Evolutionary conservation across 2,888 invertebrate genomes (phyloP).

Genomic region (Temnothorax ravouxi): DNA sequence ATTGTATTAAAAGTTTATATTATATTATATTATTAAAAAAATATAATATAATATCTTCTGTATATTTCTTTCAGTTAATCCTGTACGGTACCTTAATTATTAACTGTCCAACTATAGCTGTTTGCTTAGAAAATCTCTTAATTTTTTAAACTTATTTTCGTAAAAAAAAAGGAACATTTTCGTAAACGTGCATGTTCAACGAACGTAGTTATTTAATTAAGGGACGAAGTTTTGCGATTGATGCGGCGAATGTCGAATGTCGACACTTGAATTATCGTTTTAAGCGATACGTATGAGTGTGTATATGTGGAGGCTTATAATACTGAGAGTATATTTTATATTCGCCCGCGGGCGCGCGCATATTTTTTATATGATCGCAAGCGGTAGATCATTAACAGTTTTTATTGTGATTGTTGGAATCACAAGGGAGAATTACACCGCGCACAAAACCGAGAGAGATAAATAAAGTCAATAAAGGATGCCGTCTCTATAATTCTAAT

Average conservation of each 20-base stretch:
- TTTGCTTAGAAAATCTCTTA: not conserved
- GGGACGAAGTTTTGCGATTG: constrained; percentile 59
- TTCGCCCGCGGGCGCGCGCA: constrained; percentile 65
- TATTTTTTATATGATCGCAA: constrained; percentile 74
- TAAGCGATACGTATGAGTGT: constrained; percentile 34
- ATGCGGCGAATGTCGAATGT: constrained; percentile 73
- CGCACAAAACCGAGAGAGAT: constrained; percentile 31
- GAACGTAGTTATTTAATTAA: constrained; percentile 66
- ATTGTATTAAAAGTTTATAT: not conserved
- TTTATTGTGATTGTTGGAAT: constrained; percentile 30
- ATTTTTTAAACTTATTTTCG: constrained; percentile 5
- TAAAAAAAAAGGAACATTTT: not conserved
- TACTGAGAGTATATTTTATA: constrained; percentile 76
- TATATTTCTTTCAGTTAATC: not conserved
- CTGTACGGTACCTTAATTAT: not conserved
- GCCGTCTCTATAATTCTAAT: constrained; percentile 60
- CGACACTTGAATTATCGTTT: constrained; percentile 69
- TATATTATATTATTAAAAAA: not conserved
- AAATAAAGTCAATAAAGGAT: constrained; percentile 67
- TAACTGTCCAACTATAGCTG: not conserved
- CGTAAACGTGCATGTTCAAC: constrained; percentile 69
- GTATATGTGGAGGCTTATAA: constrained; percentile 68
- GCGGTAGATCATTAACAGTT: constrained; percentile 32
- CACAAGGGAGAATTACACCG: not conserved
- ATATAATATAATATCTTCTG: not conserved